Evolutionary conservation across 2,113 vertebrate genomes (phyloP), one percentile per base, ranked within the genome.

Genomic region (Geothlypis trichas): DNA sequence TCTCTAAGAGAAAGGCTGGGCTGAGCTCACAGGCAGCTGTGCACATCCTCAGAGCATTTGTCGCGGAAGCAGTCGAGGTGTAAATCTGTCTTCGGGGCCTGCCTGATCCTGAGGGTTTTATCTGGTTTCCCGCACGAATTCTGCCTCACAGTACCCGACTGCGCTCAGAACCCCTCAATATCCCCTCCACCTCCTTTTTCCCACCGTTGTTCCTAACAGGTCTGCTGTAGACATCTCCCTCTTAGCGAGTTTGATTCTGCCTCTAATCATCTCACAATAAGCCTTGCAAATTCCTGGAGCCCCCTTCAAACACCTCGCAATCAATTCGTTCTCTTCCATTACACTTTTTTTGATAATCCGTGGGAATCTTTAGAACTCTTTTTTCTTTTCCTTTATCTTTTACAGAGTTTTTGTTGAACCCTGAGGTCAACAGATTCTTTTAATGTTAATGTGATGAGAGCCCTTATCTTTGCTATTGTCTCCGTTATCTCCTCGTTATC

Each of bases 81-180:
- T 24, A 21, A 73, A 3, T 26, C 21, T 17, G 4, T 24, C 6
- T n/a, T 52, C 31, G 4, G 27, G 27, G 4, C 4, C 18, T 42
- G 30, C 19, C 17, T 66, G 31, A 54, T 3, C 9, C 24, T 23
- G 35, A 10, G 2, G 4, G 5, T 33, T 74, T 87, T 17, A 23
- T 11, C 30, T 1, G 0, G 0, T 51, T 26, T 19, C 11, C 1
- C 1, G 19, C 28, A 31, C 2, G 1, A 33, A 44, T 68, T 18
- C 21, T 31, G 31, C 9, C 3, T 15, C 37, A 8, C 20, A 10
- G 19, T 7, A 22, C 16, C 35, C 11, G 24, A 4, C 4, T 4
- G 5, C 35, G 41, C 15, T 33, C 47, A 21, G 54, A 42, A 23
- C 5, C 10, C 18, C 57, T 49, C 7, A 1, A 8, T 35, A 15